Evolutionary conservation across 2,797 vertebrate species (phyloP).

Genomic region (Danio jaintianensis): DNA sequence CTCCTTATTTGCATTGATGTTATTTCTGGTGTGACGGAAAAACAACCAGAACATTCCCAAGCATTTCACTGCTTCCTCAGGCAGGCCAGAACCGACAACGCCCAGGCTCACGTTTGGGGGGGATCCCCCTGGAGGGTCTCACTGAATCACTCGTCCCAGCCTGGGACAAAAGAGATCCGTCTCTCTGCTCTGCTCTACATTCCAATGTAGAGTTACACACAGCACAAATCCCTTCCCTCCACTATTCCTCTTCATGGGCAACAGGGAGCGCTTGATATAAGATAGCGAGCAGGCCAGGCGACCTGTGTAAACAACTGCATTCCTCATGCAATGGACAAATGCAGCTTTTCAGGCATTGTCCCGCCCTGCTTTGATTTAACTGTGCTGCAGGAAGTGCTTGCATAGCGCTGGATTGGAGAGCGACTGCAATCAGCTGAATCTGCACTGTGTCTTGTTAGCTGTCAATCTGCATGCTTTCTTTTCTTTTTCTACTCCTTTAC

Average conservation of each 20-base stretch:
- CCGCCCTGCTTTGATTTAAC: conserved; percentile 32
- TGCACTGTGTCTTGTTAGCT: conserved; percentile 18
- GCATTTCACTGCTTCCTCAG: conserved; percentile 38
- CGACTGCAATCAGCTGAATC: background rate
- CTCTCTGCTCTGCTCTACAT: conserved; percentile 40
- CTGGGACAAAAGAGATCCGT: conserved; percentile 33
- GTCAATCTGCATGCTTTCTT: conserved; percentile 1
- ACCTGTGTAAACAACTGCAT: conserved; percentile 39
- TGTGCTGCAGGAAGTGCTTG: conserved; percentile 9
- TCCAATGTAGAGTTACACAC: conserved; percentile 40
- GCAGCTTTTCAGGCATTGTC: conserved; percentile 22
- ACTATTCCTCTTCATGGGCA: conserved; percentile 27
- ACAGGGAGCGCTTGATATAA: conserved; percentile 38
- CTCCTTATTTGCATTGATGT: conserved; percentile 11
- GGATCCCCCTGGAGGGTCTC: conserved; percentile 42
- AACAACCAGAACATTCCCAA: conserved; percentile 48
- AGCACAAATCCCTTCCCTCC: conserved; percentile 26
- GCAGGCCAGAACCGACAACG: conserved; percentile 47
- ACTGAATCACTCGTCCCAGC: conserved; percentile 35
- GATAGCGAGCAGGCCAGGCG: conserved; percentile 13
- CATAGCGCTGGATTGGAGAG: conserved; percentile 9
- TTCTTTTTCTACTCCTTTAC: background rate
- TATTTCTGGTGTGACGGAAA: conserved; percentile 41
- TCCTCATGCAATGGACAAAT: conserved; percentile 42
- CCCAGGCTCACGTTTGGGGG: conserved; percentile 46